phyloP scores from a whole-genome alignment of 2,888 invertebrate species.

The Myathropa florea region DNA sequence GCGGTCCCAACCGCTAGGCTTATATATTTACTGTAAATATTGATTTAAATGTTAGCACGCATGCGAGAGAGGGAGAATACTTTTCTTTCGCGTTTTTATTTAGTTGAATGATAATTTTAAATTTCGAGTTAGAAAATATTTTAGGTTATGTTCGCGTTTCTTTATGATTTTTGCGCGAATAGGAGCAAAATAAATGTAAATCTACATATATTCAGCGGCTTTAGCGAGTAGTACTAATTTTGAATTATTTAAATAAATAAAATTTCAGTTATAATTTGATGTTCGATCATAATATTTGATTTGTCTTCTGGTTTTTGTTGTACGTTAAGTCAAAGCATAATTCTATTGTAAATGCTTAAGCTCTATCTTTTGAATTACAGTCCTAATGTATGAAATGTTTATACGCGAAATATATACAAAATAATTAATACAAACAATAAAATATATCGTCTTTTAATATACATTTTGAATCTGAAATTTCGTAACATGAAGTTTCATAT shows the following conservation, averaged over 20 bases:
- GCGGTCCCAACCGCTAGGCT: neutral
- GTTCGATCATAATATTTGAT: neutral
- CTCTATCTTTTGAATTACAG: slow-evolving; percentile 2
- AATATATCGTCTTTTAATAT: neutral
- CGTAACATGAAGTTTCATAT: too few relatives aligned
- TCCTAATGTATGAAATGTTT: slow-evolving; percentile 1
- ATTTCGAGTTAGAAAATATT: slow-evolving; percentile 36
- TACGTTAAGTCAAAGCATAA: slow-evolving; percentile 12
- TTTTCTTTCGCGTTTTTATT: slow-evolving; percentile 45
- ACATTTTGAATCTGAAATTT: too few relatives aligned
- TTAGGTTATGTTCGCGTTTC: slow-evolving; percentile 35
- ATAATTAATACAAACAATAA: slow-evolving; percentile 1
- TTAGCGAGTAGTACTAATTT: slow-evolving; percentile 26
- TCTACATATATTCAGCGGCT: slow-evolving; percentile 14
- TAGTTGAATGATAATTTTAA: slow-evolving; percentile 50
- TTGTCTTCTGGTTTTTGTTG: neutral
- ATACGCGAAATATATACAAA: slow-evolving; percentile 2
- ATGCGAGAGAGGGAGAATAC: neutral
- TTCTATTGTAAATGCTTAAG: slow-evolving; percentile 2
- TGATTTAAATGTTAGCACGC: slow-evolving; percentile 36
- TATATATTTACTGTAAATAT: slow-evolving; percentile 60
- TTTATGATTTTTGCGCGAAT: slow-evolving; percentile 3
- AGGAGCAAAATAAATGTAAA: neutral
- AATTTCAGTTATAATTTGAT: slow-evolving; percentile 46
- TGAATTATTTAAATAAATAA: slow-evolving; percentile 45